Evolutionary conservation across 2,113 vertebrate species (phyloP).

Genomic region (rabbit (Oryctolagus cuniculus)): mOryCun1.1 NC_091436.1:148131501-148132000

Average conservation of each 20-base stretch:
- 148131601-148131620: background rate
- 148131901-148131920: background rate
- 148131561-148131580: background rate
- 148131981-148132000: background rate
- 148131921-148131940: background rate
- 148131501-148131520: background rate
- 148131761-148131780: slow-evolving; percentile 46
- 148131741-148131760: slow-evolving; percentile 47
- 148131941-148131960: background rate
- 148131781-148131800: slow-evolving; percentile 29
- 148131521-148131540: background rate
- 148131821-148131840: background rate
- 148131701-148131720: slow-evolving; percentile 33
- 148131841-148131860: background rate
- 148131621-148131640: background rate
- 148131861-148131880: background rate
- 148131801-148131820: background rate
- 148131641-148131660: background rate
- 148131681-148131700: background rate
- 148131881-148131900: background rate
- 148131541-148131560: background rate
- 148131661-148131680: background rate
- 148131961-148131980: fast-evolving
- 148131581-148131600: background rate
- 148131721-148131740: slow-evolving; percentile 29